Evolutionary conservation across 2,888 invertebrate species (phyloP).

Genomic region (Oscheius sp.): DNA sequence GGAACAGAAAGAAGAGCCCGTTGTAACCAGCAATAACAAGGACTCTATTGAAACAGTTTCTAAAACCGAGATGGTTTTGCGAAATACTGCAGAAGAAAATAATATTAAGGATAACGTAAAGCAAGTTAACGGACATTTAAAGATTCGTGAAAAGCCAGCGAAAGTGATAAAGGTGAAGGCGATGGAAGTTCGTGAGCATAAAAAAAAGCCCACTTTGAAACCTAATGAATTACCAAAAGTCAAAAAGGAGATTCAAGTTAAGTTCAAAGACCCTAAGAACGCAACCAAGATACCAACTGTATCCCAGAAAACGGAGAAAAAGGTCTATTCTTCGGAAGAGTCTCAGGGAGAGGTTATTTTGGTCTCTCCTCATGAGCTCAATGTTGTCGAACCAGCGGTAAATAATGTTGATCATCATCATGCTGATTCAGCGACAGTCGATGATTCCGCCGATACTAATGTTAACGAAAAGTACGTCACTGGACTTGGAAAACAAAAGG

Average conservation of each 20-base stretch:
- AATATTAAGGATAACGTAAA: no score
- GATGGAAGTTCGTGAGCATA: neutral
- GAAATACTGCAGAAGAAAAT: no score
- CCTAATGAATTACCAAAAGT: neutral
- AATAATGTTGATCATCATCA: neutral
- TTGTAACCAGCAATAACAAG: neutral
- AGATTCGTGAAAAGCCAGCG: neutral
- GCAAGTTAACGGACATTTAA: neutral
- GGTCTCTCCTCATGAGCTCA: neutral
- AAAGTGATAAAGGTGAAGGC: slow-evolving; percentile 9
- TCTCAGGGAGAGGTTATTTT: slow-evolving; percentile 1
- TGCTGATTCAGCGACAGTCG: neutral
- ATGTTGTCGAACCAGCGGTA: neutral
- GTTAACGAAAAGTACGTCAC: neutral
- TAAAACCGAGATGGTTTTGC: neutral
- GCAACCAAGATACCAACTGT: no score
- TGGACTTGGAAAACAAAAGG: neutral
- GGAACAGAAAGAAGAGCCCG: neutral
- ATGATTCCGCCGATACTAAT: neutral
- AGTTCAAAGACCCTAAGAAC: neutral
- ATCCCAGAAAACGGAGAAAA: neutral
- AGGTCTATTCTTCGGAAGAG: neutral
- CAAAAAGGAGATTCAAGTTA: neutral
- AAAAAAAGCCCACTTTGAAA: neutral
- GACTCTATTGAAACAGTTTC: neutral